Evolutionary conservation across 1,140 invertebrate species (phyloP).

Genomic region (Drosophila mojavensis): DNA sequence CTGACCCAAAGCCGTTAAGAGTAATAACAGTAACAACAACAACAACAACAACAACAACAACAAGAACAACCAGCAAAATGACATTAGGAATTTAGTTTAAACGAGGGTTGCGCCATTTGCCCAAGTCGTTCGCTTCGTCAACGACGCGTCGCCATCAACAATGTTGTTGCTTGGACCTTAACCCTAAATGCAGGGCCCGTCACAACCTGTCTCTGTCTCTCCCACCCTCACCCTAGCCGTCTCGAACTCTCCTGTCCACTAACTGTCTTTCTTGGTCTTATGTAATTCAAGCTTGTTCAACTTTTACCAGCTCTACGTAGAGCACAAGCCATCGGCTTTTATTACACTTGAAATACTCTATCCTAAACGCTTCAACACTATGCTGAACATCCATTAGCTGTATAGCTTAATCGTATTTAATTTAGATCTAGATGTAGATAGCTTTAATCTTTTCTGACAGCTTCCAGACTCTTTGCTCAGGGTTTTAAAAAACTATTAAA

Average conservation of each 20-base stretch:
- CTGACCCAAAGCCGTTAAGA: constrained; percentile 24
- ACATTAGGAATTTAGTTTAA: constrained; percentile 67
- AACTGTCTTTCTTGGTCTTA: constrained; percentile 21
- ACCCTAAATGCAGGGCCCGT: constrained; percentile 50
- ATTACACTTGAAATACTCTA: constrained; percentile 43
- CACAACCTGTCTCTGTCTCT: background rate
- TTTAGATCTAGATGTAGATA: too few species aligned
- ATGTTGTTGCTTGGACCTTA: constrained; percentile 43
- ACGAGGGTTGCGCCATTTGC: constrained; percentile 59
- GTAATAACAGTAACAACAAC: constrained; percentile 23
- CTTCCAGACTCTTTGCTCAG: too few species aligned
- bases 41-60: constrained; percentile 15
- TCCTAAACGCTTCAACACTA: background rate
- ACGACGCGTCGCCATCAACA: constrained; percentile 13
- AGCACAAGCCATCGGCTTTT: constrained; percentile 40
- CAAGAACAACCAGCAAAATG: constrained; percentile 46
- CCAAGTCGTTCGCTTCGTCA: constrained; percentile 37
- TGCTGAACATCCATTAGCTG: background rate
- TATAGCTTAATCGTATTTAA: background rate
- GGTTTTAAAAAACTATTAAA: background rate
- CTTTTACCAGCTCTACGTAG: constrained; percentile 46
- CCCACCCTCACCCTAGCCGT: background rate
- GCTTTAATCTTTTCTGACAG: too few species aligned
- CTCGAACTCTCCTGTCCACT: background rate
- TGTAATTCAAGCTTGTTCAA: constrained; percentile 64